A percentile compares a stretch with the other conserved stretches of the same genome.
Conservation (phyloP, 2,797 vertebrate genomes). For the Fundulus diaphanus region DNA sequence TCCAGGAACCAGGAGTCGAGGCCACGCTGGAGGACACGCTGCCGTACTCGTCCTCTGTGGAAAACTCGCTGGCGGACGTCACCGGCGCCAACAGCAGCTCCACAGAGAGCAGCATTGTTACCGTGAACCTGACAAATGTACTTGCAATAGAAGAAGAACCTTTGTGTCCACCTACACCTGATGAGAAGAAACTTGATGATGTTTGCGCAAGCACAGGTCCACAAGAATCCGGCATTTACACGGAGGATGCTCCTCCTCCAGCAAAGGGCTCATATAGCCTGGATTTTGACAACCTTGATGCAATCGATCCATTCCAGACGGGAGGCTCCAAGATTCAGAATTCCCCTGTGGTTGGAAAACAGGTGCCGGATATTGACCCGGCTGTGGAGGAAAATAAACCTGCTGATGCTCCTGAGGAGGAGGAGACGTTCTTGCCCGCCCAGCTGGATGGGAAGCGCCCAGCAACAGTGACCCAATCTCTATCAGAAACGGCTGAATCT, state of each 20-base stretch:
- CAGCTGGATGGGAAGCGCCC: conserved; percentile 38
- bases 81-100: conserved; percentile 66
- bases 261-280: conserved; percentile 64
- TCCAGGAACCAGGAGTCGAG: conserved; percentile 47
- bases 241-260: conserved; percentile 63
- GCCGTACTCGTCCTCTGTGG: conserved; percentile 70
- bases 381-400: conserved; percentile 24
- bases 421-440: conserved; percentile 16
- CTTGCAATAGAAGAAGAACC: not conserved
- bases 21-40: conserved; percentile 76
- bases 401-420: conserved; percentile 5
- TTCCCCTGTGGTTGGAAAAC: conserved; percentile 56
- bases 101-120: conserved; percentile 78
- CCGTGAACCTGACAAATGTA: conserved; percentile 54
- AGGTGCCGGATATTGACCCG: conserved; percentile 7
- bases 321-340: conserved; percentile 71
- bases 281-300: conserved; percentile 71
- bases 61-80: conserved; percentile 73
- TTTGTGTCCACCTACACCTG: conserved; percentile 30
- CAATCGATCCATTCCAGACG: conserved; percentile 72
- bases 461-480: conserved; percentile 29
- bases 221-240: conserved; percentile 34
- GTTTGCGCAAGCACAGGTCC: not conserved
- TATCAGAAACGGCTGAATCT: conserved; percentile 22
- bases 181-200: conserved; percentile 28